Conservation (phyloP, 2,797 vertebrate genomes). For the Nyctalus aviator region DNA sequence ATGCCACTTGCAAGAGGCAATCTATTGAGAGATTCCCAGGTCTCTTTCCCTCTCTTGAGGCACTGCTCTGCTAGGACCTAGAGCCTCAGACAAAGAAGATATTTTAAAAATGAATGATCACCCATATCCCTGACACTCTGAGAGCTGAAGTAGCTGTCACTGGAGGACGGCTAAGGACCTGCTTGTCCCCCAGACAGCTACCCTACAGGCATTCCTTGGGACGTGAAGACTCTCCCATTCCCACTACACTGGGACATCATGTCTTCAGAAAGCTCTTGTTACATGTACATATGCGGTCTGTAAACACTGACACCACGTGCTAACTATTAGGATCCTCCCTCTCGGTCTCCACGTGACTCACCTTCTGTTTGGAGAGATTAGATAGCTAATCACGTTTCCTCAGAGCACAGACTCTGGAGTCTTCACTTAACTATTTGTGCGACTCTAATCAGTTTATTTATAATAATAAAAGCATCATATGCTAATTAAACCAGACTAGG, state of each 20-base stretch:
- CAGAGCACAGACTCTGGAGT: slow-evolving; percentile 9
- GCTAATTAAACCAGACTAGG: too few relatives aligned
- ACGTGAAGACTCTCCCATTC: background rate
- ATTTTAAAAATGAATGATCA: background rate
- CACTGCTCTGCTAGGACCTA: background rate
- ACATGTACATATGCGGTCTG: background rate
- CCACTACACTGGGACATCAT: background rate
- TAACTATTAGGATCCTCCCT: background rate
- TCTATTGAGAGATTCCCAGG: background rate
- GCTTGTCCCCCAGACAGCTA: background rate
- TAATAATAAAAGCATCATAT: too few relatives aligned
- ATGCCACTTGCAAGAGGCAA: slow-evolving; percentile 20
- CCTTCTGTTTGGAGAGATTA: background rate
- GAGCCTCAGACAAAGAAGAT: slow-evolving; percentile 37
- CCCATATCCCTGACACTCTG: background rate
- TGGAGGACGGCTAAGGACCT: background rate
- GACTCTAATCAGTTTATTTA: background rate
- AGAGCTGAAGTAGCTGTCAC: background rate
- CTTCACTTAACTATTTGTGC: background rate
- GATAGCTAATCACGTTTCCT: background rate
- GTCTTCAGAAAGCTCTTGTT: slow-evolving; percentile 28
- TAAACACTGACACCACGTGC: background rate
- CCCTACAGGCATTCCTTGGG: background rate
- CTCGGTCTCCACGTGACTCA: background rate
- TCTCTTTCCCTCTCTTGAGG: background rate